Conservation (phyloP, 2,113 vertebrate genomes). For the Sisor rabdophorus region DNA sequence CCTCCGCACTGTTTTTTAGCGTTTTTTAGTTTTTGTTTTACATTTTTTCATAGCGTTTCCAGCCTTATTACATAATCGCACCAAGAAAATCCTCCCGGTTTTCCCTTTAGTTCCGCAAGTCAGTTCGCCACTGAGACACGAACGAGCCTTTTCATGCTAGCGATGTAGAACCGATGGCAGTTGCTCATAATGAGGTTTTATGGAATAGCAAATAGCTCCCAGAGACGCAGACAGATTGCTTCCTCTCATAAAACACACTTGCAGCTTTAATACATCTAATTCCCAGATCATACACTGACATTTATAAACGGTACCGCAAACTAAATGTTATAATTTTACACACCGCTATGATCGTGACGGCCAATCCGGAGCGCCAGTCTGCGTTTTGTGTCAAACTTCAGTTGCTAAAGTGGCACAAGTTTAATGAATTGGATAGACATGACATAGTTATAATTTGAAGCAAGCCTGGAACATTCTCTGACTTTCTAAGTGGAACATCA, state of each 20-base stretch:
- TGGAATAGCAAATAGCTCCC: constrained; percentile 22
- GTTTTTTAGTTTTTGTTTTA: too few species aligned
- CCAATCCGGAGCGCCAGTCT: neutral
- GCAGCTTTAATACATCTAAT: constrained; percentile 12
- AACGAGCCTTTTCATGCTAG: constrained; percentile 32
- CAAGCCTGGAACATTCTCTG: neutral
- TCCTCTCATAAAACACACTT: constrained; percentile 14
- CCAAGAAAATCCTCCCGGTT: neutral
- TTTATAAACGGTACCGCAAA: constrained; percentile 27
- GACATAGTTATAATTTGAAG: neutral
- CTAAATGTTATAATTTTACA: constrained; percentile 17
- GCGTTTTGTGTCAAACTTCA: neutral
- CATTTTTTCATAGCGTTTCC: neutral
- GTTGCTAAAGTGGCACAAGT: constrained; percentile 1
- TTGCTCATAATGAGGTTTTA: constrained; percentile 40
- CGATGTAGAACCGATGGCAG: constrained; percentile 14
- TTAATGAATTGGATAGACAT: neutral
- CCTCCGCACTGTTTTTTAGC: neutral
- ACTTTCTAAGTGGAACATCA: neutral
- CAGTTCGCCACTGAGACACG: constrained; percentile 26
- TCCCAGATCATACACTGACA: constrained; percentile 23
- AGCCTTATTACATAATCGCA: constrained; percentile 13
- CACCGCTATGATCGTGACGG: neutral
- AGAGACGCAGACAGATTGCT: constrained; percentile 20
- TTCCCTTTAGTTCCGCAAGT: neutral